Conservation (phyloP, 2,797 vertebrate species). For the Thalassophryne amazonica region DNA sequence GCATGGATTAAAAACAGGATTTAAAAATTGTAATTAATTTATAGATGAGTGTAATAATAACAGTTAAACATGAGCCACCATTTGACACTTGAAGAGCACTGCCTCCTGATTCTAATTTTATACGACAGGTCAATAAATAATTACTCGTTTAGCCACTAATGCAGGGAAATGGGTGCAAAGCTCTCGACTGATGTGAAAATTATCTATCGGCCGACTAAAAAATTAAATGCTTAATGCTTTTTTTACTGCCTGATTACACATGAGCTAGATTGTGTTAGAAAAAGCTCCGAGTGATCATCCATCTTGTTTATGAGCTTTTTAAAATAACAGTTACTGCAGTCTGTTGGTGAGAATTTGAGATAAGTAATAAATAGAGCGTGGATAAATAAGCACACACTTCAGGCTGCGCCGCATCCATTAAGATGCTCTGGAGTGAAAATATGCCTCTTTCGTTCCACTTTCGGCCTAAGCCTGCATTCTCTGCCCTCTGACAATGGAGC, state of each 20-base stretch:
- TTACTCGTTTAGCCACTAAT: slow-evolving; percentile 3
- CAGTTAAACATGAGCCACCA: slow-evolving; percentile 12
- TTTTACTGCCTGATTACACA: background rate
- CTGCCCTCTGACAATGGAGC: no score
- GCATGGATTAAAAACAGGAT: no score
- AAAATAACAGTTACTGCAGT: slow-evolving; percentile 50
- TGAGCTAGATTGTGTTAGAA: slow-evolving; percentile 23
- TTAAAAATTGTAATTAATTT: no score
- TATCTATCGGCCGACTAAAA: background rate
- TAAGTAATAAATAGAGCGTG: slow-evolving; percentile 33
- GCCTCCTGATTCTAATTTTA: slow-evolving; percentile 43
- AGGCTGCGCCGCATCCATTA: slow-evolving; percentile 41
- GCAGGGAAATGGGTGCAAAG: background rate
- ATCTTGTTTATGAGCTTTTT: slow-evolving; percentile 54
- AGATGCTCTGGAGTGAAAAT: no score
- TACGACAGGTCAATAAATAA: slow-evolving; percentile 34
- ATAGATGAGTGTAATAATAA: slow-evolving; percentile 23
- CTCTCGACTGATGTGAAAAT: background rate
- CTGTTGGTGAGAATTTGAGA: slow-evolving; percentile 34
- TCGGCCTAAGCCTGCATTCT: no score
- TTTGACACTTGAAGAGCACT: slow-evolving; percentile 54
- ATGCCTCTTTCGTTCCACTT: no score
- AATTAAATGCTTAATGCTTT: background rate
- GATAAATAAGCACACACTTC: slow-evolving; percentile 39
- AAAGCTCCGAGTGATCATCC: slow-evolving; percentile 31